Evolutionary conservation across 2,113 vertebrate species (phyloP), one percentile per base, ranked within the genome.

Genomic region (Gnathonemus longibarbis): DNA sequence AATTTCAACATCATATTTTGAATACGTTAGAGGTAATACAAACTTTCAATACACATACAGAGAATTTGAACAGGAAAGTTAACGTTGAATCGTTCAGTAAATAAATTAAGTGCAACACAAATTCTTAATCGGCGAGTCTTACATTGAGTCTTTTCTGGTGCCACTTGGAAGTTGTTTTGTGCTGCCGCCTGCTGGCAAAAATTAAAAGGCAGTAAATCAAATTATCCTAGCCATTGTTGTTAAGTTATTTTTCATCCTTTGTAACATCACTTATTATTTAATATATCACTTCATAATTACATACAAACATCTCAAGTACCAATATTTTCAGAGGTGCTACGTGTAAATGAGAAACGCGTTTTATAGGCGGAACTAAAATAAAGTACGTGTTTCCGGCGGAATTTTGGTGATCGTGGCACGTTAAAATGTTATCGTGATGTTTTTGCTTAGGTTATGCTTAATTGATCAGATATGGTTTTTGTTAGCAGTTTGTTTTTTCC

Each of bases 401-500:
- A 66, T 19, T 5, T 31, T 58, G 93, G 92, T 92, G 1, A 0
- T 91, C 62, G 31, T 92, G 88, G 94, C 94, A 93, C 58, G 8
- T 91, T 89, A 92, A 89, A 31, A 66, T 6, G 74, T 0, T 17
- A 83, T 17, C 31, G 90, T 91, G 24, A 95, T 94, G 94, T 52
- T 3, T n/a, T 66, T 85, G 3, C 74, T 80, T 80, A 21, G 74
- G 0, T n/a, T 91, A 0, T 88, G 83, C 42, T 1, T 70, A 0
- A 50, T 94, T 9, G 91, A 95, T 56, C 9, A 88, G 10, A 84
- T 93, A 5, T 96, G 96, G 96, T 87, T 85, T 24, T 91, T 89
- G 62, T 89, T 96, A 58, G 91, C 93, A 2, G 31, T 88, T 0
- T 90, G 88, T 24, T 96, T 96, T 90, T 77, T 95, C 0, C 4